Conservation (phyloP, 2,797 vertebrate species). For the Artibeus jamaicensis region DNA sequence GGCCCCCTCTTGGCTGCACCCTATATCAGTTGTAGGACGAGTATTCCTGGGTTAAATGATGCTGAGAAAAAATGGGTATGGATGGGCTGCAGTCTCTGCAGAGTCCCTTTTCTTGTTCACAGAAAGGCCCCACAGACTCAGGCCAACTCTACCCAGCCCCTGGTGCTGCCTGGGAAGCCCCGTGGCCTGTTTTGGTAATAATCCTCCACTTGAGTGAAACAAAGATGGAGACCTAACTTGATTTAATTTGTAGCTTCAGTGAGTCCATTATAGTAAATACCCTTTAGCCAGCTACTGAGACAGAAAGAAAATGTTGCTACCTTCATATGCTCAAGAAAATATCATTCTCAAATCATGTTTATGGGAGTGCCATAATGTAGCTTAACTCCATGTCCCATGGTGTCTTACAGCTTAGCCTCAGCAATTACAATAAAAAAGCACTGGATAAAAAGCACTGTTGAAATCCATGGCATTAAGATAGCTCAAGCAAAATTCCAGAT, state of each 20-base stretch:
- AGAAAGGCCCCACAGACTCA: slow-evolving; percentile 59
- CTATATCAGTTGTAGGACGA: background rate
- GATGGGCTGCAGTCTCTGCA: slow-evolving; percentile 52
- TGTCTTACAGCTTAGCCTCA: slow-evolving; percentile 45
- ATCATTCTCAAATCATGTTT: slow-evolving; percentile 51
- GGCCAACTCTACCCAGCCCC: slow-evolving; percentile 58
- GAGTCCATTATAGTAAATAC: slow-evolving; percentile 55
- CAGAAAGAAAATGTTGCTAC: slow-evolving; percentile 42
- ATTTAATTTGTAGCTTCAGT: slow-evolving; percentile 67
- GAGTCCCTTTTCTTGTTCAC: slow-evolving; percentile 67
- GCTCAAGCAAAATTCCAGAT: slow-evolving; percentile 26
- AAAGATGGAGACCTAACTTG: slow-evolving; percentile 33
- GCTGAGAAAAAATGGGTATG: background rate
- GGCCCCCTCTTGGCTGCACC: too few relatives aligned
- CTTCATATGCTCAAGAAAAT: background rate
- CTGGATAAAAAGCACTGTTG: background rate
- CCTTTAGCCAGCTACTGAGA: slow-evolving; percentile 40
- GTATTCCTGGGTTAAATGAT: slow-evolving; percentile 59
- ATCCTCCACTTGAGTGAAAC: slow-evolving; percentile 42
- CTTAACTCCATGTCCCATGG: background rate
- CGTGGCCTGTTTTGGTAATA: slow-evolving; percentile 8
- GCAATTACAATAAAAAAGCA: slow-evolving; percentile 48
- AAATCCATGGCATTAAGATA: slow-evolving; percentile 16
- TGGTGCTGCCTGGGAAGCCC: background rate
- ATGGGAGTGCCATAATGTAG: slow-evolving; percentile 24